These are phyloP conservation scores for Zaprionus kolodkinae DNA, from an alignment of 1,140 invertebrate genomes.

Conservation along the genomic window DNA sequence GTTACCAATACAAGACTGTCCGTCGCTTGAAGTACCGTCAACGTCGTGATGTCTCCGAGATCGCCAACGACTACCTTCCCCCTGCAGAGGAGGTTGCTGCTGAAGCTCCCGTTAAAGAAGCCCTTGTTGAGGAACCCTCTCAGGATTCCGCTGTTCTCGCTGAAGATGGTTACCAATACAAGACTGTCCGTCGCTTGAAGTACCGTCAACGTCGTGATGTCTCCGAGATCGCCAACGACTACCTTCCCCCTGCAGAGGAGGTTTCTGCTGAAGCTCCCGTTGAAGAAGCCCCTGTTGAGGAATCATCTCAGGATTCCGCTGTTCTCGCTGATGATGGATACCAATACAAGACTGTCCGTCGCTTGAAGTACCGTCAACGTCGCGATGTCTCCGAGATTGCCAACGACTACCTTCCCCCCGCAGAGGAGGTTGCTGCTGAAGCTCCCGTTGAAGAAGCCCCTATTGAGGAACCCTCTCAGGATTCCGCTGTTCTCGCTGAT, in stretches of 20 bases:
- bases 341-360: constrained; percentile 63
- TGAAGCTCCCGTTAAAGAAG: constrained; percentile 27
- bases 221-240: constrained; percentile 56
- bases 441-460: constrained; percentile 15
- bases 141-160: constrained; percentile 53
- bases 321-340: constrained; percentile 57
- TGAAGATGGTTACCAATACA: constrained; percentile 66
- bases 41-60: constrained; percentile 68
- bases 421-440: constrained; percentile 34
- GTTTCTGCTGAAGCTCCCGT: no score
- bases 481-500: constrained; percentile 36
- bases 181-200: constrained; percentile 63
- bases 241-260: constrained; percentile 53
- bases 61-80: constrained; percentile 60
- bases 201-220: constrained; percentile 68
- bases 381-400: constrained; percentile 56
- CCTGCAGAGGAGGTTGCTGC: constrained; percentile 44
- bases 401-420: constrained; percentile 51
- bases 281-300: no score
- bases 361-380: constrained; percentile 60
- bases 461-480: constrained; percentile 10
- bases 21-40: constrained; percentile 64
- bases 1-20: constrained; percentile 68
- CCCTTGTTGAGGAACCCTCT: constrained; percentile 24
- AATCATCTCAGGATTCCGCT: constrained; percentile 28